Base-by-base conservation (phyloP, 2,888 invertebrate species). In the Nasonia oneida region DNA sequence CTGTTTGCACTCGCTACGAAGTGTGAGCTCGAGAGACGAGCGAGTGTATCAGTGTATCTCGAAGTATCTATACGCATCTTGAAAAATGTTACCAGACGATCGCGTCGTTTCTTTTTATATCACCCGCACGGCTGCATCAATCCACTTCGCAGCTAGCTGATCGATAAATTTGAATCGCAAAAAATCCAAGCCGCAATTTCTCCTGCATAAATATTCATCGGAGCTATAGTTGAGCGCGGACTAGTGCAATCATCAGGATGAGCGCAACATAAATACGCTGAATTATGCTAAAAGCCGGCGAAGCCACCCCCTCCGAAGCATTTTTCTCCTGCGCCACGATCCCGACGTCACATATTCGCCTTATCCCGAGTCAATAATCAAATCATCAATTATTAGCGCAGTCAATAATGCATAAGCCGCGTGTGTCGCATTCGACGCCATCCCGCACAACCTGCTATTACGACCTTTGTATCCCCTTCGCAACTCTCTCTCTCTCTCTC, bases 321-420 rank as follows among this genome's bases (percentile, higher is more conserved):
- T 42, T 42, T 42, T 42, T 42, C 10, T 42, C 39, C 10, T 42
- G 8, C 10, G 10, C 10, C 42, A 42, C 42, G 47, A 12, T 42
- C 42, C 42, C 42, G 29, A 80, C 61, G 53, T 39, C 29, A 29
- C 6, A 47, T 29, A 29, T 42, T 64, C 47, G 18, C 80, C 57
- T 33, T 57, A 67, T 37, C n/a, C 23, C 33, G 18, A 29, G 61
- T 73, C 61, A 83, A 83, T 71, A 71, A 50, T 57, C 47, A 33
- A 73, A 33, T 50, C 18, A 50, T 74, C 29, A 79, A 83, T 79
- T 79, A 78, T 78, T 79, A 18, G 42, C 14, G 42, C 18, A 64
- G 74, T 64, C 78, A 64, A 50, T 83, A 74, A 57, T 79, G n/a
- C 83, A 77, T 70, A 37, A 39, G n/a, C 23, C 10, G 14, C 33